Evolutionary conservation across 2,797 vertebrate species (phyloP), one percentile per base, ranked within the genome.

Genomic region (Enteromius anoplus): DNA sequence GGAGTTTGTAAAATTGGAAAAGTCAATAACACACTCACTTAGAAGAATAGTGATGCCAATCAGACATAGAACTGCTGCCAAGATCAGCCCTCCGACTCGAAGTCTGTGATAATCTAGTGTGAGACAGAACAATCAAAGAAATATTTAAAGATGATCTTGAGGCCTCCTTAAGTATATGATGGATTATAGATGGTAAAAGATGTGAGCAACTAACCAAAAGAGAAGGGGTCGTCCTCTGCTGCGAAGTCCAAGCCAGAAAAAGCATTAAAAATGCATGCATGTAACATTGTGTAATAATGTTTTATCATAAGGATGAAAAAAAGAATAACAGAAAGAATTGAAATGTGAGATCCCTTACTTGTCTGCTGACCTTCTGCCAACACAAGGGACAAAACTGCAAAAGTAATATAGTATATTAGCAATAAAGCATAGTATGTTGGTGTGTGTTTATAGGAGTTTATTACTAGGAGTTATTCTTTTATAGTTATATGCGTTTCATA

Each of bases 21-120:
- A 23, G 15, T 62, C 11, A 15, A 29, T 37, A 49, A 64, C 26
- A 75, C 60, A 91, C 95, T 95, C 91, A 96, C 95, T 96, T 84
- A 96, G 0, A 55, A 96, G 93, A 88, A 96, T 96, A 83, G 94
- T 96, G 89, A 96, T 95, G 89, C 95, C 95, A 60, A 96, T 96
- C 84, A 96, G 93, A 91, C 95, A 96, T 37, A 96, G 92, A 75
- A 96, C 94, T 12, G 94, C 95, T 29, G 95, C 94, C 65, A 96
- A 90, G 77, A 94, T 95, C 88, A 96, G 91, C 32, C 95, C 95
- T 85, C 95, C 94, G 1, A 96, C 94, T 84, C 95, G 93, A 79
- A 96, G 93, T 64, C 88, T 91, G 89, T 95, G 75, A 88, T 96
- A 95, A 86, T 96, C 95, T 96, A 86, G 37, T 89, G 23, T 64